A percentile compares a stretch with the other conserved stretches of the same genome.
Evolutionary conservation across 2,113 vertebrate genomes (phyloP).

Genomic region (Athene noctua): DNA sequence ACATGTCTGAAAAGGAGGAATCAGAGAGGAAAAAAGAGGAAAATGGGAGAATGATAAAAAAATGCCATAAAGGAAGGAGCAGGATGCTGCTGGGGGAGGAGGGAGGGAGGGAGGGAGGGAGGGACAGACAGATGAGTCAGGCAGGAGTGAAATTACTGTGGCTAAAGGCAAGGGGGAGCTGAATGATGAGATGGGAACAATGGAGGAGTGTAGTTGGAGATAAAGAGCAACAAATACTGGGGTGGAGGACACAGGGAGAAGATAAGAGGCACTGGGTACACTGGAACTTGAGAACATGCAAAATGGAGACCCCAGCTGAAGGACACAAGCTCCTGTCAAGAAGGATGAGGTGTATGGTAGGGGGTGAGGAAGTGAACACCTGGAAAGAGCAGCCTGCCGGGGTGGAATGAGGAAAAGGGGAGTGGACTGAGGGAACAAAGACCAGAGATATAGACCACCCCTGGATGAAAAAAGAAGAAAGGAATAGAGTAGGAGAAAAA

Average conservation of each 20-base stretch:
- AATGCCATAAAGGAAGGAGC: not conserved
- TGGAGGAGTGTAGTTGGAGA: not conserved
- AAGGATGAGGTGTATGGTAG: not conserved
- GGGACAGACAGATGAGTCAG: not conserved
- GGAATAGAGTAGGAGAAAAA: not conserved
- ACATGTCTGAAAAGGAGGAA: not conserved
- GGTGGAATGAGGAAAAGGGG: not conserved
- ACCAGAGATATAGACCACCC: not conserved
- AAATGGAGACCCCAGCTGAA: not conserved
- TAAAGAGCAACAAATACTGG: not conserved
- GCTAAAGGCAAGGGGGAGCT: not conserved
- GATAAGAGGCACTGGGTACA: not conserved
- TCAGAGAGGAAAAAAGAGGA: not conserved
- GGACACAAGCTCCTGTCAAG: not conserved
- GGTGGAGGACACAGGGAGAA: not conserved
- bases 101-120: not conserved
- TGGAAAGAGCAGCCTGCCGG: not conserved
- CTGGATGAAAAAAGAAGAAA: not conserved
- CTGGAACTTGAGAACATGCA: not conserved
- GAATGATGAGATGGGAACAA: not conserved
- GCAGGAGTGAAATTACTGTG: not conserved
- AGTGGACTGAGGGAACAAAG: not conserved
- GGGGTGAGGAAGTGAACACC: not conserved
- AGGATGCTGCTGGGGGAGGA: not conserved
- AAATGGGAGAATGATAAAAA: not conserved